Evolutionary conservation across 1,140 invertebrate species (phyloP), one percentile per base, ranked within the genome.

Genomic region (Rhynchophorus ferrugineus): DNA sequence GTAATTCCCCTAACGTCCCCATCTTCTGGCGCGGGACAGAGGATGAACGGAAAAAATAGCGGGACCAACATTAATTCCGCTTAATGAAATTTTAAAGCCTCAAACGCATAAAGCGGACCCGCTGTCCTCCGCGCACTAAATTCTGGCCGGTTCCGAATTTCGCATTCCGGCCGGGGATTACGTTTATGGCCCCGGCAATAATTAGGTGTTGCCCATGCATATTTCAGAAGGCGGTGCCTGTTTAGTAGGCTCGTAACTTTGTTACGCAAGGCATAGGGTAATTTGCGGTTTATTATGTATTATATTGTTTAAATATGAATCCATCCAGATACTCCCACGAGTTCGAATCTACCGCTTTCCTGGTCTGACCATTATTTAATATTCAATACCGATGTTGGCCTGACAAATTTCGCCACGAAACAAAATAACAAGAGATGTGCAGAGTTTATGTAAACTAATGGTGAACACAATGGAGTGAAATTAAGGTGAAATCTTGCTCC

Each of bases 21-120:
- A n/a, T n/a, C n/a, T n/a, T n/a, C n/a, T n/a, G n/a, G n/a, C n/a
- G n/a, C n/a, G n/a, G n/a, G n/a, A 37, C 3, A 16, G 35, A 16
- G 17, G 17, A 16, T 16, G 35, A 37, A 37, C 2, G 17, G 16
- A n/a, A n/a, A n/a, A 37, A 37, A 37, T 16, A 37, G 35, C 35
- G 35, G 35, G 35, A 6, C 13, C 13, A 9, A 13, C 35, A 37
- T 37, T 37, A 37, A 37, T 37, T 37, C 35, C 35, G 13, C 35
- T 37, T 37, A 37, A 37, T 37, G 35, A 37, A 37, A 37, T 37
- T 37, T 37, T 37, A 37, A 37, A 37, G 35, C 35, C 35, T 16
- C 11, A 37, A 37, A 37, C 35, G 17, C 35, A 37, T 37, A 37
- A 37, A 37, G 17, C 17, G 6, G 35, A n/a, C 35, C 3, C 6